These are phyloP conservation scores for Pteropus rufus DNA, from an alignment of 2,797 vertebrate genomes.

Conservation along the genomic window DNA sequence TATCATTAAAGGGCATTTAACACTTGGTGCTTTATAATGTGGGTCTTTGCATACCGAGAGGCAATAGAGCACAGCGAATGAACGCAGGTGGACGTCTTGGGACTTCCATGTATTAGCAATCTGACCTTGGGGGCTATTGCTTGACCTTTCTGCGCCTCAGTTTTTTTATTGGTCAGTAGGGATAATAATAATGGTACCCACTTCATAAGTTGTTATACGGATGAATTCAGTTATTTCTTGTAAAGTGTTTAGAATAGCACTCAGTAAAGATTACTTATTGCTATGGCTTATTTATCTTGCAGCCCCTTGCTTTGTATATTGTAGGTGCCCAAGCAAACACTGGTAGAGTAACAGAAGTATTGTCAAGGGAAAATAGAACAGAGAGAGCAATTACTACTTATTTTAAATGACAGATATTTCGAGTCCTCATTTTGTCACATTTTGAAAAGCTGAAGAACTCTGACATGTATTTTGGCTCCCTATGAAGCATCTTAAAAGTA, in stretches of 20 bases:
- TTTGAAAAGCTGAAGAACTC: conserved; percentile 27
- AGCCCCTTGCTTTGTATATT: not conserved
- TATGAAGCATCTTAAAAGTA: not conserved
- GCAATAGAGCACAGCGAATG: not conserved
- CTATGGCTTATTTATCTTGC: not conserved
- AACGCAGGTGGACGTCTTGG: not conserved
- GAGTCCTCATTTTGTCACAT: not conserved
- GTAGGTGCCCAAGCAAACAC: not conserved
- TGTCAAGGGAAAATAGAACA: not conserved
- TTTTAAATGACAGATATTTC: not conserved
- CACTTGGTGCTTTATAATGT: not conserved
- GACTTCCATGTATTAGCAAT: not conserved
- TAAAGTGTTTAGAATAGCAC: not conserved
- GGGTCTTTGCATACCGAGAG: not conserved
- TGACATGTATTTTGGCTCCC: not conserved
- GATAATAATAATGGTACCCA: not conserved
- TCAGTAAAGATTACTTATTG: not conserved
- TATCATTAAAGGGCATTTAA: not conserved
- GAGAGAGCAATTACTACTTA: not conserved
- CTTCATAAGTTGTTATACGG: not conserved
- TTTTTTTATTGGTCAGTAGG: not conserved
- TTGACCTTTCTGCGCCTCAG: not conserved
- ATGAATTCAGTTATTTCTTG: not conserved
- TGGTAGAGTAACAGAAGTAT: not conserved
- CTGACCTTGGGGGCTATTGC: not conserved